phyloP scores from a whole-genome alignment of 2,113 vertebrate genomes.

The Ailuropoda melanoleuca region DNA sequence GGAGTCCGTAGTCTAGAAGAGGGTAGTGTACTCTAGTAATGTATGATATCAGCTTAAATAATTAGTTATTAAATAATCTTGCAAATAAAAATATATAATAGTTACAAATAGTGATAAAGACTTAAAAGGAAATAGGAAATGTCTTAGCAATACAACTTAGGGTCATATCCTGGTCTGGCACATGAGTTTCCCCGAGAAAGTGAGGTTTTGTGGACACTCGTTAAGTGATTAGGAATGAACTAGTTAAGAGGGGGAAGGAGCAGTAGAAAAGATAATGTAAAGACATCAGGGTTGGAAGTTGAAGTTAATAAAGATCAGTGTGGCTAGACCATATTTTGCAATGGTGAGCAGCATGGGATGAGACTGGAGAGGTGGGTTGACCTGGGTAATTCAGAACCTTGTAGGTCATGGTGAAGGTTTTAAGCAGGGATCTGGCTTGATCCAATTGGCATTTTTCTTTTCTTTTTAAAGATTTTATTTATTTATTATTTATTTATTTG shows the following conservation, averaged over 20 bases:
- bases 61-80: neutral
- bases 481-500: neutral
- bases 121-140: neutral
- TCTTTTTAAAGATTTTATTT: neutral
- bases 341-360: neutral
- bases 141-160: neutral
- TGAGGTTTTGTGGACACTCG: neutral
- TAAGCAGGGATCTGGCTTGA: neutral
- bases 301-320: neutral
- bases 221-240: neutral
- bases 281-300: neutral
- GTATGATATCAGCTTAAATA: neutral
- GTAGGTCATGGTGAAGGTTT: neutral
- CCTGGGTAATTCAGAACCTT: neutral
- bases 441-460: neutral
- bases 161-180: neutral
- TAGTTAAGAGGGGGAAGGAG: neutral
- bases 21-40: too few relatives aligned
- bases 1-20: neutral
- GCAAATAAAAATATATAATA: neutral
- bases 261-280: neutral
- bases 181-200: neutral
- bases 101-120: neutral
- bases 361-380: accelerated
- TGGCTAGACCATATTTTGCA: neutral